phyloP scores from a whole-genome alignment of 1,140 invertebrate genomes.

The Leptinotarsa defecta region DNA sequence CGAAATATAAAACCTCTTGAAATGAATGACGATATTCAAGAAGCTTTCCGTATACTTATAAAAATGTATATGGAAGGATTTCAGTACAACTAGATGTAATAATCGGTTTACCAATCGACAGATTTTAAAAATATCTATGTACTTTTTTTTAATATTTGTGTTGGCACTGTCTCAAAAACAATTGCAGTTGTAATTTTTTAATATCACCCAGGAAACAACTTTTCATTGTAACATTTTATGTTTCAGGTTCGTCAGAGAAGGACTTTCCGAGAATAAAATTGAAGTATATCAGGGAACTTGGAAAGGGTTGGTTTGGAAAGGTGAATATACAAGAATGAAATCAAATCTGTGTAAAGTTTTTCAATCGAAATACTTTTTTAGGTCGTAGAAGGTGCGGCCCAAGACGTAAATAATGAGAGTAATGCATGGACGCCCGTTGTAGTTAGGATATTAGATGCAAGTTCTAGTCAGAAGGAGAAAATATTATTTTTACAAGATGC shows the following conservation, averaged over 20 bases:
- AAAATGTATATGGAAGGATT: too few relatives aligned
- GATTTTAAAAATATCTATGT: too few relatives aligned
- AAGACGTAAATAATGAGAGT: constrained; percentile 57
- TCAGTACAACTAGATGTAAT: too few relatives aligned
- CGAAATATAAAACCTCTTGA: too few relatives aligned
- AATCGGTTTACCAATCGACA: too few relatives aligned
- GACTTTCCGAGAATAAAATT: constrained; percentile 79
- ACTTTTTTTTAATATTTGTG: too few relatives aligned
- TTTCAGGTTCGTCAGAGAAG: constrained; percentile 61
- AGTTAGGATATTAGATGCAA: constrained; percentile 74
- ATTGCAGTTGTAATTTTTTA: too few relatives aligned
- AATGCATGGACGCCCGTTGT: constrained; percentile 60
- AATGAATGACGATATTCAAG: too few relatives aligned
- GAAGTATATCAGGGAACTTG: constrained; percentile 82
- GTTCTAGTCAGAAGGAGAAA: constrained; percentile 70
- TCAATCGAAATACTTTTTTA: constrained; percentile 39
- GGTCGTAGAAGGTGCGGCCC: constrained; percentile 75
- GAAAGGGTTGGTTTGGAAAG: constrained; percentile 86
- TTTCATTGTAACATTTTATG: background rate
- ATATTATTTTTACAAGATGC: constrained; percentile 75
- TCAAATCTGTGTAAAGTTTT: too few relatives aligned
- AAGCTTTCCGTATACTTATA: too few relatives aligned
- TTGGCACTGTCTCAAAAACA: too few relatives aligned
- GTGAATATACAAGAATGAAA: constrained; percentile 58
- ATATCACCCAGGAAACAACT: too few relatives aligned